phyloP scores from a whole-genome alignment of 2,888 invertebrate species.

The Eilema sororculum region DNA sequence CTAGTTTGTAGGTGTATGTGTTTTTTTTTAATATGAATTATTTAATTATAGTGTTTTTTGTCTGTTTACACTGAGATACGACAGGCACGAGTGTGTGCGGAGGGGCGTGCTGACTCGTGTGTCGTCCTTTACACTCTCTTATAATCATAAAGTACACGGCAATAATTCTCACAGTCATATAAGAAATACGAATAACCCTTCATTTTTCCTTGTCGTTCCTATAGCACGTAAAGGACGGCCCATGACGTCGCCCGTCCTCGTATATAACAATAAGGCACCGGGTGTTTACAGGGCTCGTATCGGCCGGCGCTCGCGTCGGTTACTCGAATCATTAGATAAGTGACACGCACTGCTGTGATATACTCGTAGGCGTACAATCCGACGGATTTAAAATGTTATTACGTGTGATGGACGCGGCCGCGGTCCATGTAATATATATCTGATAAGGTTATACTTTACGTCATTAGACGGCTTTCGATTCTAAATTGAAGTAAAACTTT shows the following conservation, averaged over 20 bases:
- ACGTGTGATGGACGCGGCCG: slow-evolving; percentile 52
- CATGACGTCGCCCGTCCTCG: slow-evolving; percentile 30
- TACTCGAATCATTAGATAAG: slow-evolving; percentile 77
- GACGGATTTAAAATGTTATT: slow-evolving; percentile 61
- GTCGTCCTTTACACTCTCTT: slow-evolving; percentile 19
- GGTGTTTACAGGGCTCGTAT: slow-evolving; percentile 79
- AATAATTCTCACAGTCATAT: neutral
- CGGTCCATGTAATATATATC: slow-evolving; percentile 44
- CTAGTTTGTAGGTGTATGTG: slow-evolving; percentile 82
- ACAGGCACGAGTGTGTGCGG: slow-evolving; percentile 65
- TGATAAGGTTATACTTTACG: slow-evolving; percentile 48
- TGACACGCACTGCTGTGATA: slow-evolving; percentile 80
- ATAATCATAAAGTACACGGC: neutral
- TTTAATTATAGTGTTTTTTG: slow-evolving; percentile 74
- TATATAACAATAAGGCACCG: slow-evolving; percentile 63
- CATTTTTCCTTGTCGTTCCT: neutral
- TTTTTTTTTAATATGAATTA: slow-evolving; percentile 76
- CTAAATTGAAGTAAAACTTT: slow-evolving; percentile 34
- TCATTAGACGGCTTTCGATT: slow-evolving; percentile 27
- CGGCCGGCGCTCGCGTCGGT: slow-evolving; percentile 39
- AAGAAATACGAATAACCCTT: neutral
- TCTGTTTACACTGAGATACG: slow-evolving; percentile 72
- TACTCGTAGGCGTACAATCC: slow-evolving; percentile 70
- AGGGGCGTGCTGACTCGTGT: slow-evolving; percentile 37
- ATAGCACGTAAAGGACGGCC: slow-evolving; percentile 17